Evolutionary conservation across 2,888 invertebrate genomes (phyloP).

Genomic region (Tenthredo distinguenda): DNA sequence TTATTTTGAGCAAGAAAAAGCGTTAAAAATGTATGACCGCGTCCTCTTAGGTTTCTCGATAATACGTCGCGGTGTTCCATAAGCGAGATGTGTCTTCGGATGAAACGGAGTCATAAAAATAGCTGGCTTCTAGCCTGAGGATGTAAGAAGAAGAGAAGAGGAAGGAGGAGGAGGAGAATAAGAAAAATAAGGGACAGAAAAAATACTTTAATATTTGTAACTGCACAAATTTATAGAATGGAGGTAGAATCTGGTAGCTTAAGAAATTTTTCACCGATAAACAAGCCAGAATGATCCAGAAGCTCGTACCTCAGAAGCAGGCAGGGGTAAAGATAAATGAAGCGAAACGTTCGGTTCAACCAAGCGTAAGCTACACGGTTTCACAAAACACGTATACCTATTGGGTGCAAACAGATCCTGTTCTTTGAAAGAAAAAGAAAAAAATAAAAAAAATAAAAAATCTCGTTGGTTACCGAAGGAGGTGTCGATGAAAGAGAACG

Average conservation of each 20-base stretch:
- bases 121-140: neutral
- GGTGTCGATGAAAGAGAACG: neutral
- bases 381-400: slow-evolving; percentile 2
- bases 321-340: slow-evolving; percentile 33
- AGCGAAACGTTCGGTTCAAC: slow-evolving; percentile 28
- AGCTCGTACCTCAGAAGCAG: slow-evolving; percentile 24
- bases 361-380: slow-evolving; percentile 21
- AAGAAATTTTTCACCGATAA: slow-evolving; percentile 33
- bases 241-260: neutral
- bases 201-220: neutral
- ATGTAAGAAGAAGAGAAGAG: neutral
- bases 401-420: slow-evolving; percentile 16
- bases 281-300: slow-evolving; percentile 34
- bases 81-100: neutral
- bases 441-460: no score
- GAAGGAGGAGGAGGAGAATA: no score
- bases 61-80: neutral
- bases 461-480: neutral
- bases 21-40: slow-evolving; percentile 27
- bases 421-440: neutral
- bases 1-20: neutral
- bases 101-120: neutral
- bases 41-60: neutral
- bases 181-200: no score
- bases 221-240: neutral